phyloP scores from a whole-genome alignment of 2,888 invertebrate species.

The Lasioglossum calceatum region DNA sequence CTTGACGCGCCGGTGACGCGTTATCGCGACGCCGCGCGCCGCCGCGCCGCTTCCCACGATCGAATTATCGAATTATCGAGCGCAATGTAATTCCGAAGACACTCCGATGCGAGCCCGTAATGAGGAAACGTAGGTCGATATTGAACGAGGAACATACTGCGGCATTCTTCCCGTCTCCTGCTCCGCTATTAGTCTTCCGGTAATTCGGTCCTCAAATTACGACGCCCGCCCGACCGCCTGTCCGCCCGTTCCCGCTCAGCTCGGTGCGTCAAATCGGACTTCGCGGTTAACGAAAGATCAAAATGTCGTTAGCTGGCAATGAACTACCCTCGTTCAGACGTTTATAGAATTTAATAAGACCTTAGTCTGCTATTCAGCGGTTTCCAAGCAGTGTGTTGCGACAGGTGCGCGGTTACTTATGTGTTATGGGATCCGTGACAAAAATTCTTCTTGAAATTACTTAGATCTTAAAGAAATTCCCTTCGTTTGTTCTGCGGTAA shows the following conservation, averaged over 20 bases:
- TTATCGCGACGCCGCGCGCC: neutral
- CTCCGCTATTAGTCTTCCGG: neutral
- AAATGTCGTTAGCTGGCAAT: neutral
- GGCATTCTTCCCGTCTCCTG: neutral
- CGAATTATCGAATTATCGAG: constrained; percentile 42
- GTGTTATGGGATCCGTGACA: neutral
- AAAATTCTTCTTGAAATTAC: neutral
- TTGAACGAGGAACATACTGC: neutral
- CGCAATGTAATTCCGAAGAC: constrained; percentile 13
- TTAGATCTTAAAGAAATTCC: too few species aligned
- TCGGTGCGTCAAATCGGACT: neutral
- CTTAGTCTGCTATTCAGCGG: neutral
- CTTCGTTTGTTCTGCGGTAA: too few species aligned
- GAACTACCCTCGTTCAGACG: neutral
- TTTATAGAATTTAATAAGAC: neutral
- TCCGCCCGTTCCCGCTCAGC: neutral
- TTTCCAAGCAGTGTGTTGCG: neutral
- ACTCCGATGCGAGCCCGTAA: neutral
- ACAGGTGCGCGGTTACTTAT: too few species aligned
- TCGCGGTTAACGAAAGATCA: neutral
- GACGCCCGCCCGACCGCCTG: too few species aligned
- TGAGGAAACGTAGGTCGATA: constrained; percentile 6
- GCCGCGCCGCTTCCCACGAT: constrained; percentile 1
- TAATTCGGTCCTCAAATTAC: neutral
- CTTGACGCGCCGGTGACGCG: constrained; percentile 16